Conservation (phyloP, 2,797 vertebrate genomes). For the Phoxinus dragarum region DNA sequence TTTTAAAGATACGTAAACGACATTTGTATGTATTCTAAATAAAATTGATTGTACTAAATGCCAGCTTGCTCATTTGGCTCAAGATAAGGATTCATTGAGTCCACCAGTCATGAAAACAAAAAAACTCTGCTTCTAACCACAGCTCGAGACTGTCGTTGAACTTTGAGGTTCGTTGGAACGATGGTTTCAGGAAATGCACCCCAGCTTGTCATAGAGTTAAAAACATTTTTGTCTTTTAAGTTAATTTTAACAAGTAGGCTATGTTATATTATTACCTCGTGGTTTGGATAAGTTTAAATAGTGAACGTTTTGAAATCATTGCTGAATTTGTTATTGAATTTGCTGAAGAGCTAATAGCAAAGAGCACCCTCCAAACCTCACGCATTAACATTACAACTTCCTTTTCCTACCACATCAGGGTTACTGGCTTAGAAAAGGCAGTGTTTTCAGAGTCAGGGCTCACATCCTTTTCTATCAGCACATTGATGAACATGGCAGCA, state of each 20-base stretch:
- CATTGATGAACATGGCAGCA: slow-evolving; percentile 5
- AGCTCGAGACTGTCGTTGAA: too few species aligned
- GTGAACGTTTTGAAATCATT: neutral
- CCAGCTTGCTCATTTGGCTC: too few species aligned
- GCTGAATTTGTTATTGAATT: neutral
- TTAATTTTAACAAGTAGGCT: neutral
- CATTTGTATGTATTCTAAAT: too few species aligned
- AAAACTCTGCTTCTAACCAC: too few species aligned
- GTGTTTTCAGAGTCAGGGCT: neutral
- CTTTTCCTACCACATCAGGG: neutral
- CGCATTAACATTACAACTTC: neutral
- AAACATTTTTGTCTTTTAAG: neutral
- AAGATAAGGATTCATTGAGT: too few species aligned
- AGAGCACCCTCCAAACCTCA: neutral
- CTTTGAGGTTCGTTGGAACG: too few species aligned
- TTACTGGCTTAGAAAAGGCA: neutral
- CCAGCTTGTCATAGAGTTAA: neutral
- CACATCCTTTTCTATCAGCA: neutral
- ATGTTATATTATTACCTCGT: neutral
- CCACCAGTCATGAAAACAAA: too few species aligned
- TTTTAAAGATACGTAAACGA: too few species aligned
- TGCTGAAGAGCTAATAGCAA: too few species aligned
- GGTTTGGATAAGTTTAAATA: neutral
- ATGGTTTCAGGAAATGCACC: too few species aligned
- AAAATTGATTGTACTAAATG: too few species aligned